Conservation (phyloP, 2,797 vertebrate species). For the Eulemur rubriventer region DNA sequence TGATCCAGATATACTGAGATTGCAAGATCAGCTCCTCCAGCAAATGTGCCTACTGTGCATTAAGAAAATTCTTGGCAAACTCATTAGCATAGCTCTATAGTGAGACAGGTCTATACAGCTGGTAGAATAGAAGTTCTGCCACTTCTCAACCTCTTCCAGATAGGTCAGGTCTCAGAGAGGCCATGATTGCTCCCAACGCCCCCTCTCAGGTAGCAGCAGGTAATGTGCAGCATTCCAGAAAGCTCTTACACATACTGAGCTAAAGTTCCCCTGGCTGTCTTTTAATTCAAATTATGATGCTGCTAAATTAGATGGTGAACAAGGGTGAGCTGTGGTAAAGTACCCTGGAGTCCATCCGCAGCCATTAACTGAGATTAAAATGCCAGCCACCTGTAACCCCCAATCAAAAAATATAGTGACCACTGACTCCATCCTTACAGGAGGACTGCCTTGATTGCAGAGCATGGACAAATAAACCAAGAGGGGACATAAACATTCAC, state of each 20-base stretch:
- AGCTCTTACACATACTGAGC: neutral
- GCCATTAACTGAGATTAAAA: slow-evolving; percentile 15
- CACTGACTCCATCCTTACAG: neutral
- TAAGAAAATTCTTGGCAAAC: slow-evolving; percentile 7
- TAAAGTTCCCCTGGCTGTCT: neutral
- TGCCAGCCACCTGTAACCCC: neutral
- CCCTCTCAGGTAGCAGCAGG: neutral
- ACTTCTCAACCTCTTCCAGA: neutral
- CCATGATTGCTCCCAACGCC: neutral
- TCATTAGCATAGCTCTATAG: neutral
- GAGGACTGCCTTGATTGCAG: neutral
- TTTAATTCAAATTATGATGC: slow-evolving; percentile 4
- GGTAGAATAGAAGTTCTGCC: neutral
- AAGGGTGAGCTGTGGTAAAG: neutral
- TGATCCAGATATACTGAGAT: slow-evolving; percentile 33
- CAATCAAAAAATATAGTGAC: neutral
- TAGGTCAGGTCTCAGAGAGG: neutral
- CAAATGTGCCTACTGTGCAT: neutral
- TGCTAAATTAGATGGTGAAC: slow-evolving; percentile 26
- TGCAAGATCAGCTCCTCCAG: slow-evolving; percentile 32
- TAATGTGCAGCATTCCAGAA: neutral
- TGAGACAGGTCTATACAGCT: neutral
- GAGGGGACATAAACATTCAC: neutral
- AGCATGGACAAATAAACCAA: neutral
- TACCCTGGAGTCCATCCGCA: neutral